Evolutionary conservation across 2,888 invertebrate species (phyloP), one percentile per base, ranked within the genome.

Genomic region (Limnephilus rhombicus): DNA sequence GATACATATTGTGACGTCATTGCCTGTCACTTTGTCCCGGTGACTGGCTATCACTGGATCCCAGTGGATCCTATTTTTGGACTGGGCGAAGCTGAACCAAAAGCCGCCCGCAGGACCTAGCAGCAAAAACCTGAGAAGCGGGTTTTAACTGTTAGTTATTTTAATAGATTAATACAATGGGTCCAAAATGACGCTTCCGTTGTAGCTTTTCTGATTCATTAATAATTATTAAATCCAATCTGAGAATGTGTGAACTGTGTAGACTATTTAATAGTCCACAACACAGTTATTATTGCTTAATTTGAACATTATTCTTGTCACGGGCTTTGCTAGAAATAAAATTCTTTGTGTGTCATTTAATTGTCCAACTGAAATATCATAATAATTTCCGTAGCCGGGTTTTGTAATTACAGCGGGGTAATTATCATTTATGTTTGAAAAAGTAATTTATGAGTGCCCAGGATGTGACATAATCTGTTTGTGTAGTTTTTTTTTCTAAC

Each of bases 381-480:
- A 37, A 91, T 91, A 86, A 92, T 92, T 92, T 90, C 86, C 91
- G 80, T 82, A 82, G 53, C 80, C 41, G 83, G 90, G 53, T 82
- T 90, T 91, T 80, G 37, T 91, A 91, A 92, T 91, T 92, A 91
- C 91, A 80, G 45, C 81, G 37, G 37, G 37, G 88, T 91, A 91
- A 91, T 92, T 92, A 92, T 91, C 89, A 86, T 92, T 91, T 49
- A 86, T 80, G 85, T 90, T 89, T 92, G 80, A 90, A 92, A 92
- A 49, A 81, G 82, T 92, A 87, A 90, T 92, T 90, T 85, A 91
- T 85, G 34, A 53, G 34, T 49, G 29, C 91, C 91, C 92, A 92
- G 92, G 92, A 92, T 91, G 92, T 90, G 80, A 91, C 91, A 92
- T 92, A 92, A 91, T 89, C 41, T 89, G 81, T 83, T 83, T 83